Evolutionary conservation across 2,888 invertebrate species (phyloP).

Genomic region (Drosophila parthenogenetica): DNA sequence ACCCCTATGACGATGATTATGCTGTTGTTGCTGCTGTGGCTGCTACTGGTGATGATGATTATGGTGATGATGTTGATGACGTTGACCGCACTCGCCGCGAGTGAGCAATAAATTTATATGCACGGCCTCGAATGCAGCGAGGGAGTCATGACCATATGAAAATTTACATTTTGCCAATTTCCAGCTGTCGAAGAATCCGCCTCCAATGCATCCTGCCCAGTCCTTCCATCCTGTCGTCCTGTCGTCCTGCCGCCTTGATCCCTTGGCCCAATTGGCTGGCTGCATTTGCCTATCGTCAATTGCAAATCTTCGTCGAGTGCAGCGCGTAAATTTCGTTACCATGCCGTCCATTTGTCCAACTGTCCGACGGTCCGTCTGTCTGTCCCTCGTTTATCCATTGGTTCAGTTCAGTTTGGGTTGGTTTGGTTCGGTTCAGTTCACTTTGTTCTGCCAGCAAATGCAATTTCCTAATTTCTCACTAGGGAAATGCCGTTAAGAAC

Average conservation of each 20-base stretch:
- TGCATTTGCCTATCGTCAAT: slow-evolving; percentile 58
- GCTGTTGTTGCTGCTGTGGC: slow-evolving; percentile 16
- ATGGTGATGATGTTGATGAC: slow-evolving; percentile 32
- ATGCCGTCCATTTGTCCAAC: slow-evolving; percentile 29
- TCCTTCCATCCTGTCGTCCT: neutral
- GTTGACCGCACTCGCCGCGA: slow-evolving; percentile 54
- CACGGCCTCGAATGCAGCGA: slow-evolving; percentile 25
- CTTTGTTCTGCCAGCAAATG: slow-evolving; percentile 68
- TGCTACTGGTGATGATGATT: slow-evolving; percentile 8
- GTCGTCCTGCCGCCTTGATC: slow-evolving; percentile 9
- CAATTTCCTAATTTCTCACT: slow-evolving; percentile 83
- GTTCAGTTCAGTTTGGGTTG: slow-evolving; percentile 7
- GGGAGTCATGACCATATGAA: slow-evolving; percentile 60
- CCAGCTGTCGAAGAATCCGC: slow-evolving; percentile 68
- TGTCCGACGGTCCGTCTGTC: slow-evolving; percentile 10
- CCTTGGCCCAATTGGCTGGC: slow-evolving; percentile 44
- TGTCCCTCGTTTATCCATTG: slow-evolving; percentile 2
- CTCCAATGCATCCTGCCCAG: neutral
- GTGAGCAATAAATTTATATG: slow-evolving; percentile 75
- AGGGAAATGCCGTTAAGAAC: slow-evolving; percentile 80
- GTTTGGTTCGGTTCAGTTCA: slow-evolving; percentile 16
- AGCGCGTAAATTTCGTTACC: slow-evolving; percentile 70
- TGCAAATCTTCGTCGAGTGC: slow-evolving; percentile 61
- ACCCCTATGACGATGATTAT: slow-evolving; percentile 29
- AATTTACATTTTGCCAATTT: slow-evolving; percentile 83